Base-by-base conservation (phyloP, 2,797 vertebrate genomes). In the Poliocrania exsul region DNA sequence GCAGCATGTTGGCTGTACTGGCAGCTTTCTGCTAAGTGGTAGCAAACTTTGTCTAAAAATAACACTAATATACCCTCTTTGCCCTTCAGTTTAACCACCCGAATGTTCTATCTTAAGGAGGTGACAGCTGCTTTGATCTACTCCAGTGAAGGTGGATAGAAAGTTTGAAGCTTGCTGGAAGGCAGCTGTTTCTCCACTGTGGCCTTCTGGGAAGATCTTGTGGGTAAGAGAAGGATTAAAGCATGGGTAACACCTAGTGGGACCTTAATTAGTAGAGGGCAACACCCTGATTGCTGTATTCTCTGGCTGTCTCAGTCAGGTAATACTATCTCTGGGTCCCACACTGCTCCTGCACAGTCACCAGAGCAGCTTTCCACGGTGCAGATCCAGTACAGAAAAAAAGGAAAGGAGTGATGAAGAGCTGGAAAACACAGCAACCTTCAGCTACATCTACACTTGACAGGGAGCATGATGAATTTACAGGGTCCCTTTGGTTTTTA, bases 201-300 rank as follows among this genome's bases (percentile, higher is more conserved):
- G 13, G 64, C 79, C 84, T 94, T 92, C 84, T 95, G 81, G 88
- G 81, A 74, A 87, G 72, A 47, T 62, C 61, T 81, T 95, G 61
- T 83, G 81, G 72, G 69, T 74, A 71, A 65, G 38, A 26, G 46
- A 89, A 89, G 56, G 64, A 85, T 82, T 93, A 87, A 92, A 93
- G 67, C 53, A 44, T 6, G 75, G 57, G 38, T 51, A 42, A 92
- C 0, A 0, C 72, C 80, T 74, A 84, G 78, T 35, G 69, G 58
- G 61, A 58, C 69, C 44, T 83, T 89, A 88, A 94, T 93, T 93
- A 89, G 49, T 8, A 40, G 84, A 91, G 57, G n/a, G 53, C 66
- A 93, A 65, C 84, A 81, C 79, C 50, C 67, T 58, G 33, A 74
- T 18, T 67, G 42, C 46, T 83, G 20, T 64, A 20, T 61, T 64